These are phyloP conservation scores for Acrobasis suavella DNA, from an alignment of 2,888 invertebrate species.

Conservation along the genomic window DNA sequence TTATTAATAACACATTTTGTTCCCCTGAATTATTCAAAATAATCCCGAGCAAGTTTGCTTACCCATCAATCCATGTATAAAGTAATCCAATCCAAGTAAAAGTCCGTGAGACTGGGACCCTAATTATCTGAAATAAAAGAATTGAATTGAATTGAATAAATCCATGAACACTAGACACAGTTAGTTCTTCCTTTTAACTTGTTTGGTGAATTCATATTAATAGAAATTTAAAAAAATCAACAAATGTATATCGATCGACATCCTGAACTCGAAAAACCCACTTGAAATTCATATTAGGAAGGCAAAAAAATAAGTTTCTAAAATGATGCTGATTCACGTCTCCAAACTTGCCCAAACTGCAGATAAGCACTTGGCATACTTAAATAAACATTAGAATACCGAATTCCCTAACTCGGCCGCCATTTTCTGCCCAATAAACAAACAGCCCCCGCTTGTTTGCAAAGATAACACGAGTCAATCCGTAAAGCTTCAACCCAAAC, in stretches of 20 bases:
- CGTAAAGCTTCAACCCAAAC: slow-evolving; percentile 62
- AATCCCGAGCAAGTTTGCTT: too few species aligned
- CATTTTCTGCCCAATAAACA: slow-evolving; percentile 51
- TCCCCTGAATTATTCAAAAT: too few species aligned
- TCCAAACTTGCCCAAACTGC: slow-evolving; percentile 12
- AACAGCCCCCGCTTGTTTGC: slow-evolving; percentile 63
- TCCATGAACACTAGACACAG: too few species aligned
- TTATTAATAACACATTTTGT: too few species aligned
- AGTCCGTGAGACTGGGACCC: too few species aligned
- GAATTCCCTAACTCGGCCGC: slow-evolving; percentile 30
- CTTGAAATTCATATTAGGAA: neutral
- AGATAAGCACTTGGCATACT: slow-evolving; percentile 18
- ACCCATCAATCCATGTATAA: too few species aligned
- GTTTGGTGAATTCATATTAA: too few species aligned
- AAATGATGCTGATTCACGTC: slow-evolving; percentile 6
- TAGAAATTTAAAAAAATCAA: neutral
- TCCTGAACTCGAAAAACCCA: neutral
- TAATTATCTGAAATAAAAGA: too few species aligned
- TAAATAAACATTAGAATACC: slow-evolving; percentile 20
- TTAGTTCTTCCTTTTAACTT: too few species aligned
- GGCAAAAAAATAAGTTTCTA: neutral
- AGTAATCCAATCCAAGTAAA: too few species aligned
- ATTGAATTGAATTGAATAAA: too few species aligned
- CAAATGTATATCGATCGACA: neutral
- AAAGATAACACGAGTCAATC: slow-evolving; percentile 72